A percentile compares a stretch with the other conserved stretches of the same genome.
phyloP scores from a whole-genome alignment of 2,888 invertebrate species.

The Diabrotica balteata region DNA sequence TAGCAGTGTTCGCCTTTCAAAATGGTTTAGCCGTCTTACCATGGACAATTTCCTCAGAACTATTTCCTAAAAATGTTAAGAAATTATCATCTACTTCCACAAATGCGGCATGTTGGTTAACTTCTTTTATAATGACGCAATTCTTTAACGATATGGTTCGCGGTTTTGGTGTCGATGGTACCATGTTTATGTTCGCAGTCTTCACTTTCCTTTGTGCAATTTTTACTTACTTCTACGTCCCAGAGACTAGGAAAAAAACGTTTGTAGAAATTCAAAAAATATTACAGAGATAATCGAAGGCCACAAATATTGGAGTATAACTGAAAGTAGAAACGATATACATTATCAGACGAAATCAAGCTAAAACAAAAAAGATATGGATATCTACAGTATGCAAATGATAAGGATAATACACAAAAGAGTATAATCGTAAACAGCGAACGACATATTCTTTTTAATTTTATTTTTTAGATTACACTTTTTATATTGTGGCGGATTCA shows the following conservation, averaged over 20 bases:
- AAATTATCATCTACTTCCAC: slow-evolving; percentile 76
- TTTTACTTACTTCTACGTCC: slow-evolving; percentile 80
- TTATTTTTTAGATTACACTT: too few species aligned
- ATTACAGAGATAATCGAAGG: neutral
- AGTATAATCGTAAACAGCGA: too few species aligned
- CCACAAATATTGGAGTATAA: too few species aligned
- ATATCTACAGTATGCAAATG: too few species aligned
- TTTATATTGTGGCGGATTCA: too few species aligned
- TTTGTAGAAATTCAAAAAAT: slow-evolving; percentile 76
- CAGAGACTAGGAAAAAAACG: slow-evolving; percentile 89
- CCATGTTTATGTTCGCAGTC: slow-evolving; percentile 75
- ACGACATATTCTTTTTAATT: too few species aligned
- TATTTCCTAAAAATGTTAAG: slow-evolving; percentile 80
- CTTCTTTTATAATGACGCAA: slow-evolving; percentile 77
- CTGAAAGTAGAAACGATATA: too few species aligned
- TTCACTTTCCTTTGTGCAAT: slow-evolving; percentile 66
- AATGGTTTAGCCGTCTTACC: slow-evolving; percentile 73
- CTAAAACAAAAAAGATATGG: too few species aligned
- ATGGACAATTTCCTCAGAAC: slow-evolving; percentile 80
- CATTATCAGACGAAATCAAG: too few species aligned
- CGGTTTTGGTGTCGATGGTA: slow-evolving; percentile 67
- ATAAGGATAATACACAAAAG: too few species aligned
- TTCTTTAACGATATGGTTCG: slow-evolving; percentile 67
- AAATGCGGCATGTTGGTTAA: slow-evolving; percentile 75
- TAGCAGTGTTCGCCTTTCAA: slow-evolving; percentile 70